These are phyloP conservation scores for Drosophila arawakana DNA, from an alignment of 1,140 invertebrate genomes.

Conservation along the genomic window DNA sequence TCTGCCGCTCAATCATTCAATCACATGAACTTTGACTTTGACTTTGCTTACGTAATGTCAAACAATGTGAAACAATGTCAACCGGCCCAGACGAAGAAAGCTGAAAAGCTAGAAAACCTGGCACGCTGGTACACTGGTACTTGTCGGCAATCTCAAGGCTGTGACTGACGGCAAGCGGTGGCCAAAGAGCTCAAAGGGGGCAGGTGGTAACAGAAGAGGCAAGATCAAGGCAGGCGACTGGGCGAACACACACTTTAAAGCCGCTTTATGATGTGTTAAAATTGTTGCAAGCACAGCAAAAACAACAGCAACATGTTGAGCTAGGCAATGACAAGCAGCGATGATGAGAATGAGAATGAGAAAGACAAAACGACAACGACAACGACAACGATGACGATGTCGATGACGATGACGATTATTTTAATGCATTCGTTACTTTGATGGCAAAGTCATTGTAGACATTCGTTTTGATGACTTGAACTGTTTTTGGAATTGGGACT, in stretches of 20 bases:
- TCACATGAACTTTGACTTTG: conserved; percentile 10
- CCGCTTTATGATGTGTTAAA: conserved; percentile 55
- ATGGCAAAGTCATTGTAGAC: conserved; percentile 32
- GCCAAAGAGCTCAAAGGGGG: neutral
- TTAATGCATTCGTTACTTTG: conserved; percentile 14
- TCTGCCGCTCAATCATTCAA: neutral
- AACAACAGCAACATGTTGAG: conserved; percentile 26
- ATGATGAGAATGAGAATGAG: conserved; percentile 68
- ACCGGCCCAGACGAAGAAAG: neutral
- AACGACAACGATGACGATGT: no score
- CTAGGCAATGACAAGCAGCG: conserved; percentile 54
- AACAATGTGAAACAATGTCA: neutral
- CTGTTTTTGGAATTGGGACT: conserved; percentile 16
- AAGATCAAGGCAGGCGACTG: conserved; percentile 39
- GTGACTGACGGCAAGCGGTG: neutral
- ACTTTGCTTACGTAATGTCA: conserved; percentile 4
- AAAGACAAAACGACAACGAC: conserved; percentile 24
- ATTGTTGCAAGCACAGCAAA: conserved; percentile 39
- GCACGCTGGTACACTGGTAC: neutral
- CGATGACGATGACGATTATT: conserved; percentile 43
- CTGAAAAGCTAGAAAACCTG: no score
- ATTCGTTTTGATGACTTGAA: conserved; percentile 25
- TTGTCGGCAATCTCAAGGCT: conserved; percentile 7
- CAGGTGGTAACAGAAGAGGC: neutral
- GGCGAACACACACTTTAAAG: conserved; percentile 41